These are phyloP conservation scores for Drosophila dives DNA, from an alignment of 2,888 invertebrate genomes.

Conservation along the genomic window DNA sequence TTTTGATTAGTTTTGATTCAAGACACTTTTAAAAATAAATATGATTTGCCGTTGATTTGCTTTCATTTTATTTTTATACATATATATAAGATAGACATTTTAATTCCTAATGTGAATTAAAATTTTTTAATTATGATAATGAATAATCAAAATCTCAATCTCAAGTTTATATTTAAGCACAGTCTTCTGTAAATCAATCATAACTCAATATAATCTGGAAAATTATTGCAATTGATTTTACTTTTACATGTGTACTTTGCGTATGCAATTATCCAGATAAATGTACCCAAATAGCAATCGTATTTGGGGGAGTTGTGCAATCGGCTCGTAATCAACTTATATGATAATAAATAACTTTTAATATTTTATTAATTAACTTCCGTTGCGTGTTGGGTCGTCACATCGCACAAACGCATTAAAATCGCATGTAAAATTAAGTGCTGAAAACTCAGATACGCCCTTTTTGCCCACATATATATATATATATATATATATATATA, in stretches of 20 bases:
- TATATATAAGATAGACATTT: not conserved
- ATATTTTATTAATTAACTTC: conserved; percentile 80
- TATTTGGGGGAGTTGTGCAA: conserved; percentile 8
- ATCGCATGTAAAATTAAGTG: conserved; percentile 77
- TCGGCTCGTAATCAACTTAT: conserved; percentile 71
- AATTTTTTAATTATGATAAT: not conserved
- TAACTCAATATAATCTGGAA: not conserved
- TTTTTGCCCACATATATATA: conserved; percentile 24
- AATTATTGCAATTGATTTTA: not conserved
- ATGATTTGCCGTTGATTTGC: not conserved
- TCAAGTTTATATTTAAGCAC: not conserved
- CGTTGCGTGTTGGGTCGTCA: conserved; percentile 54
- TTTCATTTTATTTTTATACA: not conserved
- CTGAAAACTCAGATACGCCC: conserved; percentile 36
- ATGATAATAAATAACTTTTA: conserved; percentile 79
- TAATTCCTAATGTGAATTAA: not conserved
- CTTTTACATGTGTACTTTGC: not conserved
- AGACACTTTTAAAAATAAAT: not conserved
- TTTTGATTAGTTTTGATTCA: not conserved
- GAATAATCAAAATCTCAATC: not conserved
- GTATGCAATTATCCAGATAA: not conserved
- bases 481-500: conserved; percentile 44
- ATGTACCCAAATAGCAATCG: conserved; percentile 12
- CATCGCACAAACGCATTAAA: conserved; percentile 62
- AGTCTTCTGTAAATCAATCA: not conserved